phyloP scores from a whole-genome alignment of 2,113 vertebrate genomes.

The Anser cygnoides region DNA sequence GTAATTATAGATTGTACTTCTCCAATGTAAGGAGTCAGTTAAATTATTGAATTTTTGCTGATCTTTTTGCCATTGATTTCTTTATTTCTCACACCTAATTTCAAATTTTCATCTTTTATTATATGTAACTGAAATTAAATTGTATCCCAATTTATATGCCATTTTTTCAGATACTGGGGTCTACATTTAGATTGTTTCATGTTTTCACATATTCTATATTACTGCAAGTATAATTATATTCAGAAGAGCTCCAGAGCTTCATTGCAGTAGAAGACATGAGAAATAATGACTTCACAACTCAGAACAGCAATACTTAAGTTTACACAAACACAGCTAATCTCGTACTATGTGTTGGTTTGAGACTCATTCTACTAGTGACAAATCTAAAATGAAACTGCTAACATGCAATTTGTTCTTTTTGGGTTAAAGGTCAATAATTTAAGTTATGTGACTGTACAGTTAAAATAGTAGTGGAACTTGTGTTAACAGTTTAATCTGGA shows the following conservation, averaged over 20 bases:
- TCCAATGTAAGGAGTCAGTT: background rate
- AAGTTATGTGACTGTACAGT: conserved; percentile 7
- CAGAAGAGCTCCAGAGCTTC: background rate
- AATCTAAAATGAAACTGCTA: background rate
- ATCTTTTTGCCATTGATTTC: background rate
- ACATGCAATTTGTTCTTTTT: background rate
- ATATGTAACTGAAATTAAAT: background rate
- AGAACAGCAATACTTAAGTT: background rate
- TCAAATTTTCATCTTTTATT: background rate
- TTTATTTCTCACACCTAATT: background rate
- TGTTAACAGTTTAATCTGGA: background rate
- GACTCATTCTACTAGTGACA: background rate
- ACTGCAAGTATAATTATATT: background rate
- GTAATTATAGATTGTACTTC: background rate
- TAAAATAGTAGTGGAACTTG: background rate
- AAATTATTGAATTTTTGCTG: background rate
- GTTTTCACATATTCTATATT: background rate
- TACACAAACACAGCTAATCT: background rate
- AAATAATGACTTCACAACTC: background rate
- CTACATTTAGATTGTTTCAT: background rate
- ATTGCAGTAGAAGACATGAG: background rate
- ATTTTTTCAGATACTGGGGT: background rate
- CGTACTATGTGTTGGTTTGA: background rate
- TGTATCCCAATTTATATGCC: background rate
- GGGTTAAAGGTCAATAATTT: conserved; percentile 58